Evolutionary conservation across 2,113 vertebrate genomes (phyloP).

Genomic region (Nansenia antarctica): DNA sequence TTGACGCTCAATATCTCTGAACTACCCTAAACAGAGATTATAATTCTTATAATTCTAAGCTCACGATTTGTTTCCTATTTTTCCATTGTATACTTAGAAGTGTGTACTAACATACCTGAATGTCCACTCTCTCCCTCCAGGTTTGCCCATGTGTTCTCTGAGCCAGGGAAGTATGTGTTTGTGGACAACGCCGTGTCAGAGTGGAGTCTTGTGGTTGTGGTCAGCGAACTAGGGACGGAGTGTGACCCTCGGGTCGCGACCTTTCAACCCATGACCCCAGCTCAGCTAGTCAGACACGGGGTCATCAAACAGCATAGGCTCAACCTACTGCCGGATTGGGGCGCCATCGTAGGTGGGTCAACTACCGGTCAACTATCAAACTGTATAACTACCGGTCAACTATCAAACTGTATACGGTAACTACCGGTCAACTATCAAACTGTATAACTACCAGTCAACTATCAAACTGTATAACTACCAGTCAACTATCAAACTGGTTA

Average conservation of each 20-base stretch:
- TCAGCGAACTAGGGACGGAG: constrained; percentile 72
- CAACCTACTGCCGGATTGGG: constrained; percentile 87
- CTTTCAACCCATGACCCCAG: constrained; percentile 86
- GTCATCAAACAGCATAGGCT: constrained; percentile 72
- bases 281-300: constrained; percentile 80
- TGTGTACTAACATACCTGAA: too few relatives aligned
- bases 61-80: too few relatives aligned
- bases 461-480: too few relatives aligned
- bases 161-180: constrained; percentile 86
- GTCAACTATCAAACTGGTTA: too few relatives aligned
- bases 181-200: constrained; percentile 78
- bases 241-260: constrained; percentile 67
- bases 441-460: too few relatives aligned
- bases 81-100: too few relatives aligned
- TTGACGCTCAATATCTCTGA: too few relatives aligned
- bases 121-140: constrained; percentile 55
- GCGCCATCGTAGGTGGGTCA: constrained; percentile 77
- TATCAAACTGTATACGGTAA: too few relatives aligned
- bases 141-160: constrained; percentile 89
- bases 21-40: too few relatives aligned
- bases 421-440: too few relatives aligned
- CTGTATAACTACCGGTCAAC: too few relatives aligned
- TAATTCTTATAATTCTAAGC: too few relatives aligned
- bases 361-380: background rate
- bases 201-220: constrained; percentile 80